Conservation (phyloP, 2,797 vertebrate genomes). For the Sternarchorhynchus goeldii region DNA sequence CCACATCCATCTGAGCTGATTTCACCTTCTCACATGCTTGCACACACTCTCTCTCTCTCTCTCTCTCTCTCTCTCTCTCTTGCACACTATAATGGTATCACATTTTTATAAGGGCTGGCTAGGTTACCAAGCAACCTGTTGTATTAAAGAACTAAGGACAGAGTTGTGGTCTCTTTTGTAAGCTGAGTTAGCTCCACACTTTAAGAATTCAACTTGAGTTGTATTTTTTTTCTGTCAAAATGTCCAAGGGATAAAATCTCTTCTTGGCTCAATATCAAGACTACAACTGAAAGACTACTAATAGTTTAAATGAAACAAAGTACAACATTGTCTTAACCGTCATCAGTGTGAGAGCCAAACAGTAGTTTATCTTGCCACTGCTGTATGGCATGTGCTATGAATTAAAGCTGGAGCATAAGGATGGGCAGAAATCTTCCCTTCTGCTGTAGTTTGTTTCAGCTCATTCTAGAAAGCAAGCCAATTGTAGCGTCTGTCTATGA, state of each 20-base stretch:
- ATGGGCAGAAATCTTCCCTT: constrained; percentile 22
- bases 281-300: neutral
- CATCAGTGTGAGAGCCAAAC: constrained; percentile 21
- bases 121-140: constrained; percentile 54
- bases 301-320: neutral
- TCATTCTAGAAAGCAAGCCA: constrained; percentile 7
- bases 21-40: neutral
- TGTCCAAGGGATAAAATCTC: neutral
- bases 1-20: neutral
- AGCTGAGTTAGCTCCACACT: neutral
- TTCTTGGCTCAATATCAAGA: neutral
- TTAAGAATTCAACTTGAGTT: neutral
- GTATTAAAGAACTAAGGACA: constrained; percentile 15
- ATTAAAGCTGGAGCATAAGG: constrained; percentile 39
- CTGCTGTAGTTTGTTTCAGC: constrained; percentile 19
- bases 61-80: neutral
- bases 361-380: constrained; percentile 16
- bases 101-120: constrained; percentile 34
- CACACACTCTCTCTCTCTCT: neutral
- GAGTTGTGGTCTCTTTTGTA: constrained; percentile 21
- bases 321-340: constrained; percentile 15
- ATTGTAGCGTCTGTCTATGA: neutral
- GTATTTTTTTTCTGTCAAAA: neutral
- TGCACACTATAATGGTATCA: constrained; percentile 8
- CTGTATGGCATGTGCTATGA: constrained; percentile 37